Conservation (phyloP, 1,140 invertebrate genomes). For the Solenopsis fugax region DNA sequence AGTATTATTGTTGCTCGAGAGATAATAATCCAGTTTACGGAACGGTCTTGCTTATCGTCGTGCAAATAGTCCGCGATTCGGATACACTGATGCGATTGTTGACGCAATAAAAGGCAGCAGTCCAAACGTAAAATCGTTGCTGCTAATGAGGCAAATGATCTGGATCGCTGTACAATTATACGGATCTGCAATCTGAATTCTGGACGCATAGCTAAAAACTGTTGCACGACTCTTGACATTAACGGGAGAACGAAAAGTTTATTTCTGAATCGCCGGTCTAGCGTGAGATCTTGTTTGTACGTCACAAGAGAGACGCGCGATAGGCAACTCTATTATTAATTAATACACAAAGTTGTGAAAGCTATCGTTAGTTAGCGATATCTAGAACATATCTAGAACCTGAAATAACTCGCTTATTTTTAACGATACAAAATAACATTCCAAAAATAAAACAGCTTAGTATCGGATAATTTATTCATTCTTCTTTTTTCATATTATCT, state of each 20-base stretch:
- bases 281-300: conserved; percentile 35
- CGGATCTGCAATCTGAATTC: background rate
- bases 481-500: background rate
- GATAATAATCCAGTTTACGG: conserved; percentile 29
- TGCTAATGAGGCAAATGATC: background rate
- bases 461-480: background rate
- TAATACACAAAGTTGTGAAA: conserved; percentile 44
- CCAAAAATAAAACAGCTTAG: conserved; percentile 44
- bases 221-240: conserved; percentile 27
- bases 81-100: background rate
- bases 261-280: conserved; percentile 7
- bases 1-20: conserved; percentile 30
- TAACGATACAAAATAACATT: conserved; percentile 49
- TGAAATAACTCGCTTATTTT: conserved; percentile 60
- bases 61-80: conserved; percentile 19
- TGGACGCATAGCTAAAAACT: background rate
- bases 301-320: conserved; percentile 10
- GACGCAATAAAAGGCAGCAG: background rate
- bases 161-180: background rate
- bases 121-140: background rate
- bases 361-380: conserved; percentile 13
- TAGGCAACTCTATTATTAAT: conserved; percentile 32
- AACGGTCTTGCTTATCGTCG: conserved; percentile 38
- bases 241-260: conserved; percentile 4
- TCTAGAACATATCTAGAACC: conserved; percentile 22